Evolutionary conservation across 2,113 vertebrate genomes (phyloP).

Genomic region (Leptobrachium ailaonicum): DNA sequence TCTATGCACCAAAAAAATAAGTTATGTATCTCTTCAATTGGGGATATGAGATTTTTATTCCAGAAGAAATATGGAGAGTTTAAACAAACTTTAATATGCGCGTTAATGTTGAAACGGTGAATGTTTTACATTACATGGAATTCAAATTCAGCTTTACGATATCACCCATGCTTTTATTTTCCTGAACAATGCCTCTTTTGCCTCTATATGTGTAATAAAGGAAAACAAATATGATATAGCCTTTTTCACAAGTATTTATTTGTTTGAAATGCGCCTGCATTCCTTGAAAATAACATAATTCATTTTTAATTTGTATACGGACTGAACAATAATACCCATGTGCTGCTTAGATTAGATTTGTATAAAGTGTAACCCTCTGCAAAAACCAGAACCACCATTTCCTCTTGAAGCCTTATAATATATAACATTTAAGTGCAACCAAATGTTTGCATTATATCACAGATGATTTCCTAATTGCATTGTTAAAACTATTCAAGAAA

Average conservation of each 20-base stretch:
- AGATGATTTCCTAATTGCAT: slow-evolving; percentile 5
- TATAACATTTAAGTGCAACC: slow-evolving; percentile 22
- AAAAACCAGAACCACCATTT: slow-evolving; percentile 6
- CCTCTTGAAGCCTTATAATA: not conserved
- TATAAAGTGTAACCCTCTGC: slow-evolving; percentile 2
- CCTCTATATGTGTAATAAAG: too few relatives aligned
- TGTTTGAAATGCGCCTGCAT: not conserved
- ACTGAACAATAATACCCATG: slow-evolving; percentile 3
- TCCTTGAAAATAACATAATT: not conserved
- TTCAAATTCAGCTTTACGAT: too few relatives aligned
- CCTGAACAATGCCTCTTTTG: too few relatives aligned
- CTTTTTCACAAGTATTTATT: not conserved
- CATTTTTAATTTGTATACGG: slow-evolving; percentile 10
- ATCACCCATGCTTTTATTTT: too few relatives aligned
- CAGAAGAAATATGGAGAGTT: too few relatives aligned
- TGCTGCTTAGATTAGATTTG: slow-evolving; percentile 1
- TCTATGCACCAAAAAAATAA: too few relatives aligned
- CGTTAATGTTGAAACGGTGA: too few relatives aligned
- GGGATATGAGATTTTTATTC: too few relatives aligned
- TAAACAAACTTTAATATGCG: too few relatives aligned
- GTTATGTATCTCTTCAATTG: too few relatives aligned
- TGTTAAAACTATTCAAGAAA: slow-evolving; percentile 12
- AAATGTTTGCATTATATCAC: slow-evolving; percentile 16
- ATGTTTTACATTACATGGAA: too few relatives aligned
- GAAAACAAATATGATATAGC: too few relatives aligned